Conservation (phyloP, 2,797 vertebrate species). For the Lithobates pipiens region DNA sequence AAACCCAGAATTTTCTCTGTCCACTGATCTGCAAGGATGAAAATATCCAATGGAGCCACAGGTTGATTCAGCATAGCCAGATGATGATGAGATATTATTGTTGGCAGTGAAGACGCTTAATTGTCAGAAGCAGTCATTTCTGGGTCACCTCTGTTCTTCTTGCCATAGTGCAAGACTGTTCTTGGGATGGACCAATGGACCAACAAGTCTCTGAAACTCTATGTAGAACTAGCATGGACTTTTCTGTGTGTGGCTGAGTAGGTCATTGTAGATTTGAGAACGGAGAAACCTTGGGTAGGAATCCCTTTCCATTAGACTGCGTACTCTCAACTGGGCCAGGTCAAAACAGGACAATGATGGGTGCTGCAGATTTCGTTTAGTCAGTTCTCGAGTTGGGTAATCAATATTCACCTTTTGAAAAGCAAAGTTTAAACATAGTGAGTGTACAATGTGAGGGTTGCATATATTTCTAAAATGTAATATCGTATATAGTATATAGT, state of each 20-base stretch:
- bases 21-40: neutral
- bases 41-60: neutral
- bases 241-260: conserved; percentile 90
- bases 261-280: conserved; percentile 95
- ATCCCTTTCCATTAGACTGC: conserved; percentile 98
- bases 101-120: conserved; percentile 41
- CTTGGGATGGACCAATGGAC: conserved; percentile 67
- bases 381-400: conserved; percentile 91
- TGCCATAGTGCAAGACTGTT: conserved; percentile 70
- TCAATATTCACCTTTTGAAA: conserved; percentile 90
- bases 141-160: conserved; percentile 60
- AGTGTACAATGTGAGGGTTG: neutral
- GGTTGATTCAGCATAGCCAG: conserved; percentile 11
- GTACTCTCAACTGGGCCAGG: conserved; percentile 90
- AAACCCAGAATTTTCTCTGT: neutral
- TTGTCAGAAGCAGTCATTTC: conserved; percentile 59
- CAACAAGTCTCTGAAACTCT: conserved; percentile 61
- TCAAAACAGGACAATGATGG: conserved; percentile 89
- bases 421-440: neutral
- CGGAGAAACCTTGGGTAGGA: conserved; percentile 95
- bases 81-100: conserved; percentile 23
- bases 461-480: neutral
- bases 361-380: conserved; percentile 87
- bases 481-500: too few relatives aligned
- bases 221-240: conserved; percentile 83